Percentiles rank a stretch among this genome's conserved stretches.
Evolutionary conservation across 2,797 vertebrate species (phyloP).

Genomic region (Thripadectes ignobilis): DNA sequence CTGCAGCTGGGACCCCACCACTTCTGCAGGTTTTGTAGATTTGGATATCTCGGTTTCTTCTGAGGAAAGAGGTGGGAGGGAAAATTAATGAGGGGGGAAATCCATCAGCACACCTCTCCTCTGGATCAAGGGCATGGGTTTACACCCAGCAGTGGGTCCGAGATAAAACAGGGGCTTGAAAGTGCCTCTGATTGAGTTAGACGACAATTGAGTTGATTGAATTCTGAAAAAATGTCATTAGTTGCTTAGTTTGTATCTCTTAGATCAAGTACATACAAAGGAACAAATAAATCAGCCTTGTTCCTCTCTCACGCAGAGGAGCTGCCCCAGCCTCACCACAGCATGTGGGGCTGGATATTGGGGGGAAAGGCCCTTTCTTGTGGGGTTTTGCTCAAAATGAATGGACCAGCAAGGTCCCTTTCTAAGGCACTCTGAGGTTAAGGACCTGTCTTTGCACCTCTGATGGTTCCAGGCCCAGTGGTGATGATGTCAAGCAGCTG

Average conservation of each 20-base stretch:
- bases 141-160: neutral
- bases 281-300: neutral
- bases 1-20: neutral
- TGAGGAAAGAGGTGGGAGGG: neutral
- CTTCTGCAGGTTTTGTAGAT: neutral
- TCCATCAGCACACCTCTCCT: neutral
- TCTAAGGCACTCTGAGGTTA: neutral
- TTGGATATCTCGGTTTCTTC: neutral
- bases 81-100: neutral
- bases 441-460: neutral
- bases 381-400: neutral
- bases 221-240: conserved; percentile 43
- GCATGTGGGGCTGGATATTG: neutral
- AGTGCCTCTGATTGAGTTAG: conserved; percentile 51
- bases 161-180: conserved; percentile 44
- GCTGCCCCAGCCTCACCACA: neutral
- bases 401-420: neutral
- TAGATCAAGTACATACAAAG: conserved; percentile 50
- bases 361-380: neutral
- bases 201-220: conserved; percentile 35
- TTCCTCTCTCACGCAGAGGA: neutral
- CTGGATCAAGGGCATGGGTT: neutral
- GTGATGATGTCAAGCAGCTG: neutral
- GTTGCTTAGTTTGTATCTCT: conserved; percentile 42
- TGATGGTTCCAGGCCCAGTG: neutral